A percentile compares a stretch with the other conserved stretches of the same genome.
phyloP scores from a whole-genome alignment of 2,888 invertebrate species.

The Cosmia trapezina region DNA sequence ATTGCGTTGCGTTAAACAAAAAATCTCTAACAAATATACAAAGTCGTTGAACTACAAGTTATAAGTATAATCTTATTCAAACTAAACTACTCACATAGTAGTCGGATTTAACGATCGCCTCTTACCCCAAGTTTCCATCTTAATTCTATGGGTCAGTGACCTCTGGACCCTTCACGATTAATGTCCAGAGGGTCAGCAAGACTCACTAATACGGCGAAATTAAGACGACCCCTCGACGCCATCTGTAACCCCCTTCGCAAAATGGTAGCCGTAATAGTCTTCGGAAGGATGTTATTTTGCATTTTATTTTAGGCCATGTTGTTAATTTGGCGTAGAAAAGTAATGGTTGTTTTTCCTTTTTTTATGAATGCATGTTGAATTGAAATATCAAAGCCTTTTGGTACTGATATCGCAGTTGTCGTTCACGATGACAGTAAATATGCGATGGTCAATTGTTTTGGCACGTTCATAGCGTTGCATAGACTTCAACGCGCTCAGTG shows the following conservation, averaged over 20 bases:
- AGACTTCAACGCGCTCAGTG: constrained; percentile 38
- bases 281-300: constrained; percentile 68
- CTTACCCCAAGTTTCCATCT: constrained; percentile 82
- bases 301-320: constrained; percentile 59
- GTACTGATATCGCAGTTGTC: not conserved
- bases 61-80: constrained; percentile 21
- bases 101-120: constrained; percentile 72
- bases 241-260: constrained; percentile 81
- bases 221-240: constrained; percentile 86
- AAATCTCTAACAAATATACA: not conserved
- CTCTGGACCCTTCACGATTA: constrained; percentile 87
- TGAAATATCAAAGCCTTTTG: not conserved
- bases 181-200: constrained; percentile 87
- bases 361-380: constrained; percentile 22
- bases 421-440: not conserved
- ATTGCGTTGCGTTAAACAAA: not conserved
- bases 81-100: constrained; percentile 32
- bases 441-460: not conserved
- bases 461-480: not conserved
- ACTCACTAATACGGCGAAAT: constrained; percentile 87
- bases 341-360: constrained; percentile 37
- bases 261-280: constrained; percentile 71
- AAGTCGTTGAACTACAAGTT: not conserved
- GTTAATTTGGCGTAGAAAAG: constrained; percentile 61
- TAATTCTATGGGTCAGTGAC: constrained; percentile 85